phyloP scores from a whole-genome alignment of 2,113 vertebrate species.

The Neopipo cinnamomea region DNA sequence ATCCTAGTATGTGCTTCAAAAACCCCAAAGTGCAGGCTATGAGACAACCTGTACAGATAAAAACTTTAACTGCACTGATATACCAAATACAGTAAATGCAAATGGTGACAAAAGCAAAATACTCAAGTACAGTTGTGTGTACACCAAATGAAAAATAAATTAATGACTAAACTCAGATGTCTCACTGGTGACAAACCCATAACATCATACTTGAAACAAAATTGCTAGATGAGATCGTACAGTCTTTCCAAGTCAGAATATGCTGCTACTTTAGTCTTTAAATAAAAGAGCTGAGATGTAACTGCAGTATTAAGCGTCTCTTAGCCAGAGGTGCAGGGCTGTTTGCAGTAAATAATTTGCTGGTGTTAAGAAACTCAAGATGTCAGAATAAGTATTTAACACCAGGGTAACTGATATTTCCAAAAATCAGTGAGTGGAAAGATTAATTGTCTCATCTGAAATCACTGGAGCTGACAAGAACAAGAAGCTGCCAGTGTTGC shows the following conservation, averaged over 20 bases:
- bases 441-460: not conserved
- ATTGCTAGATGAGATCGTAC: rapidly evolving
- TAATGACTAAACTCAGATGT: not conserved
- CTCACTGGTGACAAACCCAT: not conserved
- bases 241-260: not conserved
- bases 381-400: not conserved
- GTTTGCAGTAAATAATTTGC: not conserved
- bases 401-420: not conserved
- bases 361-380: not conserved
- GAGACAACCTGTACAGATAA: not conserved
- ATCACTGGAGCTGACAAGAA: not conserved
- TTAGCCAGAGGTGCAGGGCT: not conserved
- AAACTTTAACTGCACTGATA: not conserved
- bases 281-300: not conserved
- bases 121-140: not conserved
- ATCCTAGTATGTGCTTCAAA: not conserved
- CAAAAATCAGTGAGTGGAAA: not conserved
- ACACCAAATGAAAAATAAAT: not conserved
- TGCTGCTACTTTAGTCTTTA: not conserved
- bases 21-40: not conserved
- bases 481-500: not conserved
- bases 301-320: not conserved
- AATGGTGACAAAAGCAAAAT: not conserved
- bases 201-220: not conserved
- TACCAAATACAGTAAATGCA: not conserved